These are phyloP conservation scores for Diphyllodes magnificus DNA, from an alignment of 2,113 vertebrate species.

Conservation along the genomic window DNA sequence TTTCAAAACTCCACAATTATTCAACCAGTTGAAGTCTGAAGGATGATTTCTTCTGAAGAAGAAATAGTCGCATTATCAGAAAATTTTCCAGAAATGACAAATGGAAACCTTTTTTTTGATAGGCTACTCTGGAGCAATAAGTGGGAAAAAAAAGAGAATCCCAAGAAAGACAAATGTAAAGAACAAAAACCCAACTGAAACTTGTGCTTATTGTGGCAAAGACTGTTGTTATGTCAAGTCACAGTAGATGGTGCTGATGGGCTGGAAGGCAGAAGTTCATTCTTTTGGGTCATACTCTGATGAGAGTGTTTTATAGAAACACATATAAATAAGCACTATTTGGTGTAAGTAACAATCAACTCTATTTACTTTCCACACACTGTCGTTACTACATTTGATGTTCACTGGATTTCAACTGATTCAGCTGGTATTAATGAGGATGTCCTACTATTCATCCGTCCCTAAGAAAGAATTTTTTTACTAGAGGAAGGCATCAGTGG, in stretches of 20 bases:
- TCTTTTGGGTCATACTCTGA: neutral
- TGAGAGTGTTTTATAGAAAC: neutral
- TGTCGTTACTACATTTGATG: constrained; percentile 59
- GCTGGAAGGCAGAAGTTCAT: constrained; percentile 12
- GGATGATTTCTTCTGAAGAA: neutral
- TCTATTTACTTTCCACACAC: constrained; percentile 51
- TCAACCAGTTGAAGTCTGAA: neutral
- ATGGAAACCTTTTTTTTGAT: neutral
- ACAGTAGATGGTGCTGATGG: constrained; percentile 68
- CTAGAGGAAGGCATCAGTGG: neutral
- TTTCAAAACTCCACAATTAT: neutral
- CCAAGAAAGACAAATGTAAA: neutral
- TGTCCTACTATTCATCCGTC: constrained; percentile 27
- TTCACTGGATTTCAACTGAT: constrained; percentile 54
- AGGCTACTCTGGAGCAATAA: neutral
- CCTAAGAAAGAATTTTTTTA: neutral
- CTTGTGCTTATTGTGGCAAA: neutral
- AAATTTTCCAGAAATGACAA: neutral
- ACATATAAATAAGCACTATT: constrained; percentile 32
- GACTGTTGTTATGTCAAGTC: neutral
- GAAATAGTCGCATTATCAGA: neutral
- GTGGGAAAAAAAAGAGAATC: neutral
- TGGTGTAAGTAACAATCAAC: constrained; percentile 51
- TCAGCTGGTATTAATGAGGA: constrained; percentile 53
- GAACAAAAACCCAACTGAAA: neutral